Percentiles rank a stretch among this genome's conserved stretches.
Conservation (phyloP, 1,140 invertebrate genomes). For the Hermetia illucens region DNA sequence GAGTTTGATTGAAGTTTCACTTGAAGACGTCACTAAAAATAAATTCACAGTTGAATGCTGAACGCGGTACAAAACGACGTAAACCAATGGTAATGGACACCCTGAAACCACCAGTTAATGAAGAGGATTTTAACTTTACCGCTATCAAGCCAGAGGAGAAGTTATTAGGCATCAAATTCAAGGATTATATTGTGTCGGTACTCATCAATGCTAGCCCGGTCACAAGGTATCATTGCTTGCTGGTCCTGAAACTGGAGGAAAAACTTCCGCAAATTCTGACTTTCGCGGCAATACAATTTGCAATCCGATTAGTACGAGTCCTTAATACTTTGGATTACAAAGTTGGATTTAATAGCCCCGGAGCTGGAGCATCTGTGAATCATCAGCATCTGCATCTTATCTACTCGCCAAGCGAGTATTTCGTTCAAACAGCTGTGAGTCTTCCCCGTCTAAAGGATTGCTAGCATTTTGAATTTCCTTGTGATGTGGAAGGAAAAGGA, state of each 20-base stretch:
- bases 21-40: background rate
- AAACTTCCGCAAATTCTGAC: background rate
- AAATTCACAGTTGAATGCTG: background rate
- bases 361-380: constrained; percentile 1
- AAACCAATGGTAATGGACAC: background rate
- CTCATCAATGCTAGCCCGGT: background rate
- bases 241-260: background rate
- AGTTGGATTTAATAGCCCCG: constrained; percentile 1
- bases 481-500: no score
- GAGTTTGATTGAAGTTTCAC: background rate
- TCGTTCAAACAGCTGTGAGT: background rate
- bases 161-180: background rate
- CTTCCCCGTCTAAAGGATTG: no score
- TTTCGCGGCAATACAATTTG: background rate
- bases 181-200: background rate
- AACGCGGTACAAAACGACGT: constrained; percentile 1
- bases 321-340: no score
- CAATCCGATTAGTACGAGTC: background rate
- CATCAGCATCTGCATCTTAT: constrained; percentile 1
- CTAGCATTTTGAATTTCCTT: no score
- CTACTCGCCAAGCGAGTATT: background rate
- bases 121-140: constrained; percentile 1
- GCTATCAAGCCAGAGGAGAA: background rate
- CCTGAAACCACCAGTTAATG: background rate
- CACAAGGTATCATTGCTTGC: background rate